A percentile compares a stretch with the other conserved stretches of the same genome.
Evolutionary conservation across 2,888 invertebrate species (phyloP).

Genomic region (Zaprionus obscuricornis): DNA sequence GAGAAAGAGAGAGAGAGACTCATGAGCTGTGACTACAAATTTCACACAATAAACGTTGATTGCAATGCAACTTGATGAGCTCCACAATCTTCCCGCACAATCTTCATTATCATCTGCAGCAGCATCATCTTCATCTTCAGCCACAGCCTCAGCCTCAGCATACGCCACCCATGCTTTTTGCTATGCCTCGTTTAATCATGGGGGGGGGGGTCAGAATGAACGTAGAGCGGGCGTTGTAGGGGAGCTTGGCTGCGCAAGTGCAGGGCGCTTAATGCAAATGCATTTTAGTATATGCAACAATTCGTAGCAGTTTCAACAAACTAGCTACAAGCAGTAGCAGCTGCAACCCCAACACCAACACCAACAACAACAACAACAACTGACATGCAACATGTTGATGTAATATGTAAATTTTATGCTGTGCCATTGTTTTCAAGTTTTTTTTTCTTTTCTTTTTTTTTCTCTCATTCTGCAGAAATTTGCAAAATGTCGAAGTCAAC

Average conservation of each 20-base stretch:
- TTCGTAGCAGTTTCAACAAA: conserved; percentile 47
- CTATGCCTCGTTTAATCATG: conserved; percentile 62
- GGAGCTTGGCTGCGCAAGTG: conserved; percentile 19
- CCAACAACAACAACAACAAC: conserved; percentile 28
- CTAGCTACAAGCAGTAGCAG: conserved; percentile 22
- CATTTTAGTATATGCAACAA: conserved; percentile 57
- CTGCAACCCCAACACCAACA: conserved; percentile 18
- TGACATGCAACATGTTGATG: conserved; percentile 76
- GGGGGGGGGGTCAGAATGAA: background rate
- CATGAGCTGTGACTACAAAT: conserved; percentile 8
- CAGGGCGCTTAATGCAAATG: conserved; percentile 62
- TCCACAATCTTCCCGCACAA: conserved; percentile 4
- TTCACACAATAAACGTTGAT: conserved; percentile 50
- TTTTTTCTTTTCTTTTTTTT: conserved; percentile 45
- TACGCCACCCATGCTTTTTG: conserved; percentile 22
- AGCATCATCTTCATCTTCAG: conserved; percentile 7
- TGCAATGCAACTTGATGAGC: conserved; percentile 34
- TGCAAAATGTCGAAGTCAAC: conserved; percentile 39
- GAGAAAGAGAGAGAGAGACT: too few relatives aligned
- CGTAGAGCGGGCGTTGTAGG: background rate
- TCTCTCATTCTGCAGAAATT: conserved; percentile 47
- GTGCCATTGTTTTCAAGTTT: conserved; percentile 58
- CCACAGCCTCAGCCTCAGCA: conserved; percentile 12
- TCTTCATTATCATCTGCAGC: conserved; percentile 10
- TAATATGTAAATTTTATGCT: conserved; percentile 71